These are phyloP conservation scores for Gymnocephalus cernua DNA, from an alignment of 2,113 vertebrate species.

Conservation along the genomic window DNA sequence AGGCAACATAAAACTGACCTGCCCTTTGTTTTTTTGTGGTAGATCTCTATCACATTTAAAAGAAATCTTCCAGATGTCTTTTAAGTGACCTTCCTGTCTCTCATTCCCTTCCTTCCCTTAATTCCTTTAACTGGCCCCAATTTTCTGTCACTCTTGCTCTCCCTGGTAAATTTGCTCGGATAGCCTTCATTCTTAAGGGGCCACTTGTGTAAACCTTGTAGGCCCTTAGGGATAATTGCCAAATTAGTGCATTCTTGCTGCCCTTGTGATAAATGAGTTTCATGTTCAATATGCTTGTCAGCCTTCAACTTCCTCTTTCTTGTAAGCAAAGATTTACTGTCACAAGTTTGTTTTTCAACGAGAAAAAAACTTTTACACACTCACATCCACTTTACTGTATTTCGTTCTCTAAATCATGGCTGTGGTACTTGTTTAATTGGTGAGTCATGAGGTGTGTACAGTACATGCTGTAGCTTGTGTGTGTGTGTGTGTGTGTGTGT, in stretches of 20 bases:
- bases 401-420: conserved; percentile 33
- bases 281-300: conserved; percentile 6
- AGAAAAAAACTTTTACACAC: conserved; percentile 10
- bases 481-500: conserved; percentile 18
- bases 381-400: conserved; percentile 6
- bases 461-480: background rate
- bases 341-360: background rate
- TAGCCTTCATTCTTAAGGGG: conserved; percentile 39
- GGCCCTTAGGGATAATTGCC: conserved; percentile 40
- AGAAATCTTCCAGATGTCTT: conserved; percentile 22
- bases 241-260: conserved; percentile 55
- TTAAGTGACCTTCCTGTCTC: background rate
- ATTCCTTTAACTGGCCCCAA: conserved; percentile 12
- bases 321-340: background rate
- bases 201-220: conserved; percentile 34
- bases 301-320: conserved; percentile 5
- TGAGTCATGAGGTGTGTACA: conserved; percentile 41
- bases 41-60: conserved; percentile 11
- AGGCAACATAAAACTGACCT: conserved; percentile 9
- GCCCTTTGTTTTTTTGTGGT: conserved; percentile 2
- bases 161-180: conserved; percentile 9
- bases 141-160: conserved; percentile 16
- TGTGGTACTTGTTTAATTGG: conserved; percentile 33
- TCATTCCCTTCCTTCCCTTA: background rate
- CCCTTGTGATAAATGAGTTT: conserved; percentile 27